A percentile compares a stretch with the other conserved stretches of the same genome.
phyloP scores from a whole-genome alignment of 2,888 invertebrate species.

The Phortica magna region DNA sequence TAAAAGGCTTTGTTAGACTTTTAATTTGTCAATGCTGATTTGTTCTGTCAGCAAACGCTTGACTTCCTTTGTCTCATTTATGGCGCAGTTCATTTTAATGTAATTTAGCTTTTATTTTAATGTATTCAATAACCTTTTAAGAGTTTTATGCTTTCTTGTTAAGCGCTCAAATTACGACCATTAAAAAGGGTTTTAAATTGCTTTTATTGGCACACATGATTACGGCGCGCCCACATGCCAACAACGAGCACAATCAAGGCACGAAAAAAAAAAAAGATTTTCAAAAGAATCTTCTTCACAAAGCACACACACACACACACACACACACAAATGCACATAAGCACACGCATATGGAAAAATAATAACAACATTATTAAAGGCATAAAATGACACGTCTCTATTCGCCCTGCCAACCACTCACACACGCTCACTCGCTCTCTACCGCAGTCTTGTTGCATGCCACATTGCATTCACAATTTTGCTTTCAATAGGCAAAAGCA shows the following conservation, averaged over 20 bases:
- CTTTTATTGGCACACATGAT: not conserved
- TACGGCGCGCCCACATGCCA: not conserved
- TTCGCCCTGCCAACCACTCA: too few relatives aligned
- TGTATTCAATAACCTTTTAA: too few relatives aligned
- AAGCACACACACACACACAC: not conserved
- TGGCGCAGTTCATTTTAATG: too few relatives aligned
- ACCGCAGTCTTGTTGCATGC: not conserved
- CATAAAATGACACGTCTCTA: not conserved
- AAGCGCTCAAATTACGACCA: not conserved
- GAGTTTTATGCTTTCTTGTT: too few relatives aligned
- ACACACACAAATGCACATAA: not conserved
- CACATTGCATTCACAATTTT: not conserved
- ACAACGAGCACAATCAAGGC: not conserved
- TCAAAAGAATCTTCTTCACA: not conserved
- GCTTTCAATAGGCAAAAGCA: conserved; percentile 20
- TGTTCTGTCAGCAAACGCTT: too few relatives aligned
- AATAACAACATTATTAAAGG: conserved; percentile 1
- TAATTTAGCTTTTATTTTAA: too few relatives aligned
- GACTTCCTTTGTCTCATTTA: too few relatives aligned
- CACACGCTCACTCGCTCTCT: not conserved
- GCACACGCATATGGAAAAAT: not conserved
- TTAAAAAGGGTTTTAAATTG: not conserved
- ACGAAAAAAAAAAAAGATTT: not conserved
- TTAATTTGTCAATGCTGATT: too few relatives aligned
- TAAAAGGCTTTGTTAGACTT: too few relatives aligned